Conservation (phyloP, 1,140 invertebrate genomes). For the Rhynchophorus ferrugineus region DNA sequence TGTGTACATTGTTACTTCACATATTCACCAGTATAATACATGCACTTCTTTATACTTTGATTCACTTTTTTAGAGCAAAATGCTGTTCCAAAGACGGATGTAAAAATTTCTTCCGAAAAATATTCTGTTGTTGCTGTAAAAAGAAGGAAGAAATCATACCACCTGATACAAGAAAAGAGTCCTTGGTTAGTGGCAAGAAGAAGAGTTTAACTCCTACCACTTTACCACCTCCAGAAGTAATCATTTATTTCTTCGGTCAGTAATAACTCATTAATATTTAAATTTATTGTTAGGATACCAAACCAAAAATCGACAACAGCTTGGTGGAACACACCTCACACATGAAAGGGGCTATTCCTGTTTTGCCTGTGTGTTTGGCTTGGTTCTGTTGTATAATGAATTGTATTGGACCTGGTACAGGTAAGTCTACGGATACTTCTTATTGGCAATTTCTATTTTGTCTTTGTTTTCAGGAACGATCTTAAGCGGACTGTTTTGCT, state of each 20-base stretch:
- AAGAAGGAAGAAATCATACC: conserved; percentile 35
- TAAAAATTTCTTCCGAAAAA: conserved; percentile 27
- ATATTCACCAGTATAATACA: too few species aligned
- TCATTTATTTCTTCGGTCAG: conserved; percentile 7
- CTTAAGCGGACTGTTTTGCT: conserved; percentile 75
- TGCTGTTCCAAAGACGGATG: conserved; percentile 31
- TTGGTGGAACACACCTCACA: conserved; percentile 73
- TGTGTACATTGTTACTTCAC: too few species aligned
- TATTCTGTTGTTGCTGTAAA: conserved; percentile 40
- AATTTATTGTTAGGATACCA: conserved; percentile 56
- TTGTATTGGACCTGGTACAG: conserved; percentile 74
- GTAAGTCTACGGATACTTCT: conserved; percentile 45
- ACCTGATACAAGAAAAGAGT: conserved; percentile 47
- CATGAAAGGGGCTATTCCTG: conserved; percentile 83
- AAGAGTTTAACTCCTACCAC: conserved; percentile 51
- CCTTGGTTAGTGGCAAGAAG: conserved; percentile 53
- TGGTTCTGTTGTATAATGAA: conserved; percentile 83
- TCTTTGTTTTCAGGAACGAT: conserved; percentile 62
- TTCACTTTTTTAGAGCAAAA: conserved; percentile 24
- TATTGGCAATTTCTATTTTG: not conserved
- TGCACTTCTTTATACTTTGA: too few species aligned
- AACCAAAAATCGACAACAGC: conserved; percentile 67
- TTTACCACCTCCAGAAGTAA: conserved; percentile 49
- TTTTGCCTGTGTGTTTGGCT: conserved; percentile 73
- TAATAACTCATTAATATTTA: too few species aligned